Conservation (phyloP, 2,797 vertebrate species). For the Chelidonichthys spinosus region DNA sequence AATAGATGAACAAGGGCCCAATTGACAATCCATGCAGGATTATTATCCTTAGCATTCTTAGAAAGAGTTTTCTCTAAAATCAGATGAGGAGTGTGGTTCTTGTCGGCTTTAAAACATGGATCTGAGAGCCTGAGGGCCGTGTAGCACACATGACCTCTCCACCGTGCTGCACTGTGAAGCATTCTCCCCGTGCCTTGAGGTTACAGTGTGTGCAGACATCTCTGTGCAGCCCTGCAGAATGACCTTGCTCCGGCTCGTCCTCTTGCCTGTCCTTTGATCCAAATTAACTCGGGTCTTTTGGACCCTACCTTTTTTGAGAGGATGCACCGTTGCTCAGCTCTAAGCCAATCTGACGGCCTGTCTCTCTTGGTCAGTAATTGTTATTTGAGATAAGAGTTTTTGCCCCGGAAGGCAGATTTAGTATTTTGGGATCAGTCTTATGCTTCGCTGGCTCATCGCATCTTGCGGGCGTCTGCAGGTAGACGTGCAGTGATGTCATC, state of each 20-base stretch:
- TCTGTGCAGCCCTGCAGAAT: constrained; percentile 30
- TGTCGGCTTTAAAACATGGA: constrained; percentile 20
- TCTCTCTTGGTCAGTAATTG: constrained; percentile 77
- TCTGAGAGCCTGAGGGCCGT: background rate
- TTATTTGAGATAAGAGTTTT: constrained; percentile 69
- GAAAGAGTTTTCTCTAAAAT: background rate
- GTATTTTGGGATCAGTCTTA: constrained; percentile 61
- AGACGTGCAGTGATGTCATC: constrained; percentile 60
- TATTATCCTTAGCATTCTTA: constrained; percentile 2
- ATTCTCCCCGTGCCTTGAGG: constrained; percentile 33
- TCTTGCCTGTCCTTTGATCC: constrained; percentile 57
- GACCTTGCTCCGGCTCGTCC: constrained; percentile 59
- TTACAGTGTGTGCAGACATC: constrained; percentile 18
- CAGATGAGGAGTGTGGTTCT: background rate
- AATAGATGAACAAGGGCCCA: background rate
- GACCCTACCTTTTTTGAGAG: constrained; percentile 50
- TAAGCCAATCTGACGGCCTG: constrained; percentile 76
- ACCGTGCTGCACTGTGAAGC: constrained; percentile 11
- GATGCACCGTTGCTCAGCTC: constrained; percentile 31
- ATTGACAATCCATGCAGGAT: background rate
- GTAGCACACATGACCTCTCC: constrained; percentile 24
- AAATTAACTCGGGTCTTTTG: constrained; percentile 64
- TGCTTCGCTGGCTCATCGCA: constrained; percentile 55
- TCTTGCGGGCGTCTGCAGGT: constrained; percentile 64
- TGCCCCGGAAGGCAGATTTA: constrained; percentile 64